Percentiles rank a stretch among this genome's conserved stretches.
phyloP scores from a whole-genome alignment of 1,140 invertebrate species.

The Listronotus oregonensis region DNA sequence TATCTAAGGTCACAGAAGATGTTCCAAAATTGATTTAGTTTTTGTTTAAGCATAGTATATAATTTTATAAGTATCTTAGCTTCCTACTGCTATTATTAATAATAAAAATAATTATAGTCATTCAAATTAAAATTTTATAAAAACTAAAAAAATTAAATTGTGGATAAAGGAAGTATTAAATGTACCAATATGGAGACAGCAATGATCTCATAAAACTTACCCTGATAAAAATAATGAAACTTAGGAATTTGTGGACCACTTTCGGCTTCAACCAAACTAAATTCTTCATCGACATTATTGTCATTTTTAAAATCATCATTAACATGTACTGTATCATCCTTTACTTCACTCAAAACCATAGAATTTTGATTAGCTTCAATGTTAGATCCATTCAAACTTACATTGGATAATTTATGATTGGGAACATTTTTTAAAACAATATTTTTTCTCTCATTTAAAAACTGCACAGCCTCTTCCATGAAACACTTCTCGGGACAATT shows the following conservation, averaged over 20 bases:
- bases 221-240: conserved; percentile 81
- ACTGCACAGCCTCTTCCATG: conserved; percentile 77
- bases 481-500: conserved; percentile 83
- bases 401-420: background rate
- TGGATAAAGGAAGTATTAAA: too few relatives aligned
- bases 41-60: too few relatives aligned
- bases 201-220: conserved; percentile 56
- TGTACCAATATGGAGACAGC: too few relatives aligned
- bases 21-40: too few relatives aligned
- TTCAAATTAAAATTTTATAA: too few relatives aligned
- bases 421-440: conserved; percentile 11
- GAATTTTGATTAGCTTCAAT: conserved; percentile 1
- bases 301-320: background rate
- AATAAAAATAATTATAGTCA: too few relatives aligned
- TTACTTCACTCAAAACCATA: background rate
- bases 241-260: conserved; percentile 26
- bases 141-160: too few relatives aligned
- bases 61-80: too few relatives aligned
- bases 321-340: background rate
- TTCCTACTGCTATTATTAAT: too few relatives aligned
- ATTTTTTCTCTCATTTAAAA: conserved; percentile 60
- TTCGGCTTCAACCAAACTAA: conserved; percentile 5
- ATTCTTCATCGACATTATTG: background rate
- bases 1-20: too few relatives aligned
- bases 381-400: conserved; percentile 16